phyloP scores from a whole-genome alignment of 2,888 invertebrate species.

The Empis livida region DNA sequence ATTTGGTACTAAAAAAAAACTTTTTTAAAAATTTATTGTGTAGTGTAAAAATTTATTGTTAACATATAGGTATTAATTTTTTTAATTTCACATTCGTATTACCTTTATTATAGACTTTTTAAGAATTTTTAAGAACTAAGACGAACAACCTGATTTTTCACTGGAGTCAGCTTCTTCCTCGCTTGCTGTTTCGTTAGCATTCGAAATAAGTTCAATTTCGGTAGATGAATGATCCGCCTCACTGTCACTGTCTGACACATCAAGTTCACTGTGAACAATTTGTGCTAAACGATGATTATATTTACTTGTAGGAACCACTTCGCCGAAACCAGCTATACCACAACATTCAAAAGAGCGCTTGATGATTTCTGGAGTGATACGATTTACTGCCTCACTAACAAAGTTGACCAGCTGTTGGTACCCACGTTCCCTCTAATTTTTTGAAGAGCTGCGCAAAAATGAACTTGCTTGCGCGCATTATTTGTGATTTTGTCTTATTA shows the following conservation, averaged over 20 bases:
- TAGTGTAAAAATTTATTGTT: no score
- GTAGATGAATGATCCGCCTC: no score
- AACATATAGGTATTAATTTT: no score
- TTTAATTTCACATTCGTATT: no score
- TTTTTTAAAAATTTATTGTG: no score
- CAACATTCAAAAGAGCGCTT: not conserved
- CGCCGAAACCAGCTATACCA: not conserved
- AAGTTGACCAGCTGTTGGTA: not conserved
- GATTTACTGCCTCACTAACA: not conserved
- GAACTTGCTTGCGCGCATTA: not conserved
- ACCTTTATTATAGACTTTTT: no score
- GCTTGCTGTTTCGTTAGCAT: no score
- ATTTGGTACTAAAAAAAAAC: no score
- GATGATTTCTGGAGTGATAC: not conserved
- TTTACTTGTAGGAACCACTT: not conserved
- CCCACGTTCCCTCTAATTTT: not conserved
- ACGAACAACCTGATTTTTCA: no score
- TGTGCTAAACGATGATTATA: not conserved
- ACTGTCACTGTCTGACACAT: not conserved
- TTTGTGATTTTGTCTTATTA: not conserved
- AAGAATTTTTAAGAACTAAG: no score
- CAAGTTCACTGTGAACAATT: not conserved
- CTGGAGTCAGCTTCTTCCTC: no score
- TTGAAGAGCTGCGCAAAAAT: not conserved
- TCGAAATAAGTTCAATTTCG: no score